A percentile compares a stretch with the other conserved stretches of the same genome.
These are phyloP conservation scores for Apodemia mormo DNA, from an alignment of 2,888 invertebrate genomes.

Conservation along the genomic window DNA sequence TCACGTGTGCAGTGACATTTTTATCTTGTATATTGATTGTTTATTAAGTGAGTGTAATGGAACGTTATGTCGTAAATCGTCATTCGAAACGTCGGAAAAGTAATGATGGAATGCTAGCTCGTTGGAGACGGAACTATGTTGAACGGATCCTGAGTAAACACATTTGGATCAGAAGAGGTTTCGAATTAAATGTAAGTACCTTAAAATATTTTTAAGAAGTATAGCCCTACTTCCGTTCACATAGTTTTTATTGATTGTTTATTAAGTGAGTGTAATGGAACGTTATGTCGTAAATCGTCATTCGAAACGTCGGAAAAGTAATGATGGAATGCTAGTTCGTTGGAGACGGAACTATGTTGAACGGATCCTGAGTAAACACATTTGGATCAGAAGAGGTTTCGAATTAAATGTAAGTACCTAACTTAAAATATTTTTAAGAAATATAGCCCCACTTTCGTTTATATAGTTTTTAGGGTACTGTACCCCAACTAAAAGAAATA, in stretches of 20 bases:
- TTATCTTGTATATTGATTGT: conserved; percentile 45
- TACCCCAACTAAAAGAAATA: too few relatives aligned
- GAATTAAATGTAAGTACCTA: conserved; percentile 65
- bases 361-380: conserved; percentile 55
- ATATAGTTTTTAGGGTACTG: neutral
- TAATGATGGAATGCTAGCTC: conserved; percentile 61
- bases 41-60: conserved; percentile 56
- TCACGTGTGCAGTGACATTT: conserved; percentile 40
- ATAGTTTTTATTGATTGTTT: conserved; percentile 45
- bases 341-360: conserved; percentile 66
- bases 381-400: conserved; percentile 68
- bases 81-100: conserved; percentile 63
- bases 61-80: conserved; percentile 66
- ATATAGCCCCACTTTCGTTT: neutral
- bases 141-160: conserved; percentile 56
- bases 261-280: conserved; percentile 58
- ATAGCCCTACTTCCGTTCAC: too few relatives aligned
- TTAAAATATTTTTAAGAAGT: neutral
- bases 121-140: conserved; percentile 66
- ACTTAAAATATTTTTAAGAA: neutral
- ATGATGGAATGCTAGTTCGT: conserved; percentile 62
- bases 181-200: conserved; percentile 68
- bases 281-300: conserved; percentile 66
- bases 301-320: conserved; percentile 60
- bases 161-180: conserved; percentile 66